phyloP scores from a whole-genome alignment of 2,888 invertebrate genomes.

The Tenthredo amoena region DNA sequence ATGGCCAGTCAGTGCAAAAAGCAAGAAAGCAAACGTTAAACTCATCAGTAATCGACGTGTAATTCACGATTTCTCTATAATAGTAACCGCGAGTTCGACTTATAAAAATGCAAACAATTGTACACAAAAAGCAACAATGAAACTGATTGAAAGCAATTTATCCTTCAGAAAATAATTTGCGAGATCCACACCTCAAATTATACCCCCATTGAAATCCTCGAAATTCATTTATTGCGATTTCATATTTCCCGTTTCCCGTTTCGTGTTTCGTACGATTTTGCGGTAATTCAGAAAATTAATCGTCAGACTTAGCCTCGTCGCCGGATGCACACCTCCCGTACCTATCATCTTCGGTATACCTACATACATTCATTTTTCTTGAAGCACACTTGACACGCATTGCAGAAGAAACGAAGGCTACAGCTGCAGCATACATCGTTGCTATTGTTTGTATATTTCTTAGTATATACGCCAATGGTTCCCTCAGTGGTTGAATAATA shows the following conservation, averaged over 20 bases:
- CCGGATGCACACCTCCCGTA: conserved; percentile 21
- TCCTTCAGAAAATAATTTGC: not conserved
- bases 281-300: conserved; percentile 14
- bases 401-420: not conserved
- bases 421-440: not conserved
- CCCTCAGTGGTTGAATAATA: conserved; percentile 36
- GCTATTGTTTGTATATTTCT: conserved; percentile 11
- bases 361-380: not conserved
- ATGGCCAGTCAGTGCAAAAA: conserved; percentile 5
- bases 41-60: conserved; percentile 18
- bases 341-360: not conserved
- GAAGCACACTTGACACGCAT: conserved; percentile 14
- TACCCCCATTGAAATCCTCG: not conserved
- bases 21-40: not conserved
- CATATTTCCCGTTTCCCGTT: not conserved
- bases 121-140: not conserved
- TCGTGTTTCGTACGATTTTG: not conserved
- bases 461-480: conserved; percentile 22
- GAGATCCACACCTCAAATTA: not conserved
- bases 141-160: not conserved
- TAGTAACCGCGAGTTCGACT: not conserved
- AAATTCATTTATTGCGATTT: conserved; percentile 14
- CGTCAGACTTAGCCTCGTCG: not conserved
- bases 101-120: not conserved
- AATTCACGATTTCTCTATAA: conserved; percentile 15